phyloP scores from a whole-genome alignment of 2,113 vertebrate species.

The Bothrops jararaca region DNA sequence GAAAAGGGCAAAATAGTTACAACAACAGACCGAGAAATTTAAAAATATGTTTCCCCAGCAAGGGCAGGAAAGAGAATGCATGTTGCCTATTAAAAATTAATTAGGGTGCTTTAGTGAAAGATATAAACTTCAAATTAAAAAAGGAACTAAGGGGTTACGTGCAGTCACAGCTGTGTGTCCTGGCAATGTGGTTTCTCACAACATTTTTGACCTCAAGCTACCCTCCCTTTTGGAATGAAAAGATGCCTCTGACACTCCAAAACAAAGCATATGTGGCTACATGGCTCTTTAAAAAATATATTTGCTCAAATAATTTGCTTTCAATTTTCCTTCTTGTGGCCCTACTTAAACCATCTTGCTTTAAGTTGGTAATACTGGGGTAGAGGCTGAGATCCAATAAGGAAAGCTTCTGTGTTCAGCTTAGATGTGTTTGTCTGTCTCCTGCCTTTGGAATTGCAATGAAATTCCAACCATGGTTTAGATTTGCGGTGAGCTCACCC shows the following conservation, averaged over 20 bases:
- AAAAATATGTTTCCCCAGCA: slow-evolving; percentile 24
- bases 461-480: background rate
- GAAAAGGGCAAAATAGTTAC: background rate
- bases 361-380: background rate
- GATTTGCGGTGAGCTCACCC: background rate
- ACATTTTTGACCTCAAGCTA: background rate
- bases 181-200: slow-evolving; percentile 1
- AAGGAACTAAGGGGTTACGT: slow-evolving; percentile 29
- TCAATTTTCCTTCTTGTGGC: background rate
- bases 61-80: background rate
- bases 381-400: background rate
- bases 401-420: background rate
- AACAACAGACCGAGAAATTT: background rate
- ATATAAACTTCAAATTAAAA: slow-evolving; percentile 58
- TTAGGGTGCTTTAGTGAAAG: slow-evolving; percentile 56
- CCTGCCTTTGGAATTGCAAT: background rate
- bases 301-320: background rate
- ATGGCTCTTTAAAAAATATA: background rate
- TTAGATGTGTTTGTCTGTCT: background rate
- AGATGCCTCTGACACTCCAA: slow-evolving; percentile 23
- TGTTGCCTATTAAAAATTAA: slow-evolving; percentile 28
- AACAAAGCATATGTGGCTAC: background rate
- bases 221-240: slow-evolving; percentile 5
- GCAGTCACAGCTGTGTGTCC: background rate
- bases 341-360: background rate